Evolutionary conservation across 2,888 invertebrate genomes (phyloP).

Genomic region (Coremacera marginata): DNA sequence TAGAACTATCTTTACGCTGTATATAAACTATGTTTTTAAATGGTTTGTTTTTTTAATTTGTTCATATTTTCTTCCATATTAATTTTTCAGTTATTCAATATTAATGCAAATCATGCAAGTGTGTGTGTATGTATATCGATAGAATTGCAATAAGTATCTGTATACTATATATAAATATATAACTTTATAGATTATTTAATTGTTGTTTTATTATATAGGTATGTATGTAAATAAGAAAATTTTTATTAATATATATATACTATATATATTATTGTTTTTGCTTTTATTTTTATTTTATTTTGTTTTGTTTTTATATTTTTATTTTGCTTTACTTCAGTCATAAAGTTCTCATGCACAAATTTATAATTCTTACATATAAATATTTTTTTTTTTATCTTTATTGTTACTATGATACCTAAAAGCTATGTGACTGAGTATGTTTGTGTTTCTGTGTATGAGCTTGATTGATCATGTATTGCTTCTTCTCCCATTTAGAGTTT

Average conservation of each 20-base stretch:
- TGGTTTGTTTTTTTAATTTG: no score
- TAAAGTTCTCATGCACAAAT: neutral
- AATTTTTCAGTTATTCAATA: no score
- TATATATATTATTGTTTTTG: constrained; percentile 21
- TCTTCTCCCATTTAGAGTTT: no score
- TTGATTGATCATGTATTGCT: no score
- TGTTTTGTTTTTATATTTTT: neutral
- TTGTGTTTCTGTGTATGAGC: neutral
- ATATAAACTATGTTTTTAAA: no score
- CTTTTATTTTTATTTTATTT: no score
- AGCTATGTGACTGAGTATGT: neutral
- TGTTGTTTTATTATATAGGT: constrained; percentile 16
- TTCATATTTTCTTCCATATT: no score
- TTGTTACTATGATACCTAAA: neutral
- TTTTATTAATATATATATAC: constrained; percentile 23
- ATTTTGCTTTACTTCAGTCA: neutral
- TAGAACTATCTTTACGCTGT: no score
- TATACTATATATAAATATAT: constrained; percentile 1
- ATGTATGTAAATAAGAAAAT: constrained; percentile 16
- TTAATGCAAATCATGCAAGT: neutral
- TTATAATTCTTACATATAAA: neutral
- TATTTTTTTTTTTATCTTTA: neutral
- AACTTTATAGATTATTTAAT: neutral
- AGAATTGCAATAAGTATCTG: neutral
- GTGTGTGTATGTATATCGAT: neutral